phyloP scores from a whole-genome alignment of 2,888 invertebrate genomes.

The Acanthosepion lycidas region DNA sequence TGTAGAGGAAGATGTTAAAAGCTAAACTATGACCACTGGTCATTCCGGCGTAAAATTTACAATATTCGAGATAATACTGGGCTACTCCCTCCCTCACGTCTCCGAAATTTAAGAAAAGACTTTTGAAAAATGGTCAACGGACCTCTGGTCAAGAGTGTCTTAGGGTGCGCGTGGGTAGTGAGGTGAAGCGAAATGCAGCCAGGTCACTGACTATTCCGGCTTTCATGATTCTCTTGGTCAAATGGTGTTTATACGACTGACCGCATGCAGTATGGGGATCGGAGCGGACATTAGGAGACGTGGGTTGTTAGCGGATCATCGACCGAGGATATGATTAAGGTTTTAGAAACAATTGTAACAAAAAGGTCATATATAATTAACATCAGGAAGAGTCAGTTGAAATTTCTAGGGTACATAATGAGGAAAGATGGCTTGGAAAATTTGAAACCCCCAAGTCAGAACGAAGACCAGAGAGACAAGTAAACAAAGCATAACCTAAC shows the following conservation, averaged over 20 bases:
- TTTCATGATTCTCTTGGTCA: not conserved
- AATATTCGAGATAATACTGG: not conserved
- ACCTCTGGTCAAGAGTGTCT: not conserved
- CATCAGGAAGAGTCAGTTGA: too few relatives aligned
- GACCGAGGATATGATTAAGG: too few relatives aligned
- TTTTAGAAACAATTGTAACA: too few relatives aligned
- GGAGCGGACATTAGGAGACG: not conserved
- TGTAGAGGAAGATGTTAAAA: not conserved
- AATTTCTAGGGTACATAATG: too few relatives aligned
- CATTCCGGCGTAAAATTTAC: not conserved
- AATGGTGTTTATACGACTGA: constrained; percentile 22
- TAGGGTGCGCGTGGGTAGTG: too few relatives aligned
- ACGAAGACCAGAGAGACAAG: too few relatives aligned
- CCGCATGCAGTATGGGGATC: not conserved
- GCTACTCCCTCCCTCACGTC: not conserved
- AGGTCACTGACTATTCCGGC: not conserved
- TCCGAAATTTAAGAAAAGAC: not conserved
- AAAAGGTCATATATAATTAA: too few relatives aligned
- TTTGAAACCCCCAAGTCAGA: too few relatives aligned
- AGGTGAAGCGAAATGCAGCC: not conserved
- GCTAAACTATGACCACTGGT: not conserved
- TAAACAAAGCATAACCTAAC: too few relatives aligned
- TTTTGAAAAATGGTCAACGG: constrained; percentile 24
- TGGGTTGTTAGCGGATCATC: too few relatives aligned
- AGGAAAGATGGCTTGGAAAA: too few relatives aligned